Conservation (phyloP, 2,797 vertebrate species). For the Neostethus bicornis region DNA sequence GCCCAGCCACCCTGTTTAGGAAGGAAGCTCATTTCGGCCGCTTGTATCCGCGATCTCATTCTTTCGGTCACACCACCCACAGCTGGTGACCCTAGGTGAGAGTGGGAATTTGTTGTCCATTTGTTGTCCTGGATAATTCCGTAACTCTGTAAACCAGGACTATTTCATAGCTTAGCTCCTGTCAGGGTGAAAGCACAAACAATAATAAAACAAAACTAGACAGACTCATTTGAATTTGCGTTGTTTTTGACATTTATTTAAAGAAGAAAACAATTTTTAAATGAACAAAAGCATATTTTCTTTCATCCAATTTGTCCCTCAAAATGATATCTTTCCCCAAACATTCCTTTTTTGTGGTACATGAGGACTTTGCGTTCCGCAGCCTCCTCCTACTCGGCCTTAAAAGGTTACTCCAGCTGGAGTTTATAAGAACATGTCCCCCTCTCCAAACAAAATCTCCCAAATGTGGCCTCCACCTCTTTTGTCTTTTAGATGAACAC, state of each 20-base stretch:
- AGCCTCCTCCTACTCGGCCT: constrained; percentile 40
- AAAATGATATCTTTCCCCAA: constrained; percentile 34
- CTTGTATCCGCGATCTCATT: too few species aligned
- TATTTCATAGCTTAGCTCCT: constrained; percentile 6
- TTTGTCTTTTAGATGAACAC: constrained; percentile 14
- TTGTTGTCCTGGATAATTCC: too few species aligned
- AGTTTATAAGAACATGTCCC: constrained; percentile 74
- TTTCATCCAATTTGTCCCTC: constrained; percentile 1
- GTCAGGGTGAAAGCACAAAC: neutral
- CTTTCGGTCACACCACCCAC: too few species aligned
- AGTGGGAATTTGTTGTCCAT: too few species aligned
- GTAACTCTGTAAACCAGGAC: too few species aligned
- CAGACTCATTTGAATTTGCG: constrained; percentile 17
- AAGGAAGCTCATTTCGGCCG: too few species aligned
- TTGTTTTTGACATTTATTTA: neutral
- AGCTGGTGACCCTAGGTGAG: too few species aligned
- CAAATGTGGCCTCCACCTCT: constrained; percentile 27
- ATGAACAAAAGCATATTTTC: neutral
- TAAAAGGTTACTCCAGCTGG: constrained; percentile 76
- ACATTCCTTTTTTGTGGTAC: constrained; percentile 42
- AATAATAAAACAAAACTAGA: constrained; percentile 21
- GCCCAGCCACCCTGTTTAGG: too few species aligned
- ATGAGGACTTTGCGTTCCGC: constrained; percentile 26
- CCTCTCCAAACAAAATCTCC: constrained; percentile 74
- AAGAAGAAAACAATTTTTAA: constrained; percentile 1